These are phyloP conservation scores for Zapornia atra DNA, from an alignment of 2,113 vertebrate genomes.

Conservation along the genomic window DNA sequence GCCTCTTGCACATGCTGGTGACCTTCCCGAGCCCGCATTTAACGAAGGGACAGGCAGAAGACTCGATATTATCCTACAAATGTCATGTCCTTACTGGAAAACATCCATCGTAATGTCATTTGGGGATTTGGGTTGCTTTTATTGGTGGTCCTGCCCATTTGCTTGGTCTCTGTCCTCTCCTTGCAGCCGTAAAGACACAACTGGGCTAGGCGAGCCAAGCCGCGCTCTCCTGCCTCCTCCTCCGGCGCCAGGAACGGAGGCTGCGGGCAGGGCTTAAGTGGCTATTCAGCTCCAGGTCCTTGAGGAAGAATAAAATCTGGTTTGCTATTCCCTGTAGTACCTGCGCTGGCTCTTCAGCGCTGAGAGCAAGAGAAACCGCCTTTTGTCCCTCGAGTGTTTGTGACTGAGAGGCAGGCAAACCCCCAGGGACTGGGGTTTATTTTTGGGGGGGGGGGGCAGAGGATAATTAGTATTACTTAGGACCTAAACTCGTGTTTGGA, in stretches of 20 bases:
- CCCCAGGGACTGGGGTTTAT: background rate
- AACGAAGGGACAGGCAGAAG: background rate
- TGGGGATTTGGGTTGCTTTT: background rate
- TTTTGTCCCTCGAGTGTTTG: slow-evolving; percentile 40
- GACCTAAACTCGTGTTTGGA: background rate
- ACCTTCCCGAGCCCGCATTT: background rate
- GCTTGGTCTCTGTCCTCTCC: background rate
- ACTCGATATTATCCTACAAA: background rate
- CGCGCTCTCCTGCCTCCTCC: background rate
- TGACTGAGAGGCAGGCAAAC: background rate
- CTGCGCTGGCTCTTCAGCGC: background rate
- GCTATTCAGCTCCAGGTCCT: slow-evolving; percentile 32
- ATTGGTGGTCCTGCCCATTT: background rate
- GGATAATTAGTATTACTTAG: background rate
- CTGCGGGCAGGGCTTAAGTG: slow-evolving; percentile 33
- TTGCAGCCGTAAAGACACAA: background rate
- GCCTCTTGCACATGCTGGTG: accelerated
- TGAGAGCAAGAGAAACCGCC: slow-evolving; percentile 8
- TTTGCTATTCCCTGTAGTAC: slow-evolving; percentile 45
- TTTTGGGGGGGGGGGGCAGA: background rate
- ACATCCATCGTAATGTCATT: background rate
- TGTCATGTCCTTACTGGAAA: background rate
- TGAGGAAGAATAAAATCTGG: slow-evolving; percentile 47
- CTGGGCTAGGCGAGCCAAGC: background rate
- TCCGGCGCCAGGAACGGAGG: background rate